These are phyloP conservation scores for Colletes gigas DNA, from an alignment of 1,140 invertebrate species.

Conservation along the genomic window DNA sequence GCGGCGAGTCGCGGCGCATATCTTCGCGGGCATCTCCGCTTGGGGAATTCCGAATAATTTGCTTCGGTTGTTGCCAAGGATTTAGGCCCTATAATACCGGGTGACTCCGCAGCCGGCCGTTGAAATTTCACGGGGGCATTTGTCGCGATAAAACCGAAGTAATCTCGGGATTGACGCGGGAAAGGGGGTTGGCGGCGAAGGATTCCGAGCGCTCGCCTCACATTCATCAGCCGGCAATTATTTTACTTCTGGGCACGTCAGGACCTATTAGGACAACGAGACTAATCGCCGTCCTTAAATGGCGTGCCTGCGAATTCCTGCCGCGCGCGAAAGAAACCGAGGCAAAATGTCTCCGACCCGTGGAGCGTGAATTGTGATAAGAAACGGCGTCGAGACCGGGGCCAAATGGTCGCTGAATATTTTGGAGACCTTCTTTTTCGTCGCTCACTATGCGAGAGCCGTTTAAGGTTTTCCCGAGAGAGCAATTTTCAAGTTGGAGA, in stretches of 20 bases:
- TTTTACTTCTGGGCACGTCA: slow-evolving; percentile 53
- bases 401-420: not conserved
- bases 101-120: slow-evolving; percentile 8
- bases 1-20: slow-evolving; percentile 33
- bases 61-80: slow-evolving; percentile 53
- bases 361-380: slow-evolving; percentile 20
- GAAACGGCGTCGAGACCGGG: not conserved
- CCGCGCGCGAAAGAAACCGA: slow-evolving; percentile 26
- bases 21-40: slow-evolving; percentile 59
- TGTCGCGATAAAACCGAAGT: slow-evolving; percentile 45
- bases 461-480: too few relatives aligned
- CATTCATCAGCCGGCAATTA: slow-evolving; percentile 56
- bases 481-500: too few relatives aligned
- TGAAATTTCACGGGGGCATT: slow-evolving; percentile 23
- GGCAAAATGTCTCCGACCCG: not conserved
- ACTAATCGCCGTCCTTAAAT: slow-evolving; percentile 62
- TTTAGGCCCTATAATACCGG: slow-evolving; percentile 50
- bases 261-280: slow-evolving; percentile 52
- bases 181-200: not conserved
- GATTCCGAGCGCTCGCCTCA: slow-evolving; percentile 41
- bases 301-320: slow-evolving; percentile 50
- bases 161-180: not conserved
- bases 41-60: slow-evolving; percentile 65
- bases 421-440: not conserved
- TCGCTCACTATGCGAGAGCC: too few relatives aligned